Conservation (phyloP, 2,797 vertebrate species). For the Paguma larvata region DNA sequence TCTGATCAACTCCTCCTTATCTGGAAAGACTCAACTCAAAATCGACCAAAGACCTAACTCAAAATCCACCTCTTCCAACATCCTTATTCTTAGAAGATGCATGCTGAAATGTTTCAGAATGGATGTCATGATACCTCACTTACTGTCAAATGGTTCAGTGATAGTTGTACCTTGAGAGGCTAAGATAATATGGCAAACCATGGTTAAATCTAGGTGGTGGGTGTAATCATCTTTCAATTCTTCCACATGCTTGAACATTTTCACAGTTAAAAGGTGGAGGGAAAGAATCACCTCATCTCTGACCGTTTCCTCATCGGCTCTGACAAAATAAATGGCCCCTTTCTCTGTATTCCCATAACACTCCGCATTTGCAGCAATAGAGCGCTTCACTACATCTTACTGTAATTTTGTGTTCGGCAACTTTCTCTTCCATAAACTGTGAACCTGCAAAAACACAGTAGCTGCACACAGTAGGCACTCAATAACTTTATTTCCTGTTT, state of each 20-base stretch:
- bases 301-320: background rate
- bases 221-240: background rate
- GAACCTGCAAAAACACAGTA: background rate
- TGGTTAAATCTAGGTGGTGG: background rate
- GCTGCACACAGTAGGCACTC: background rate
- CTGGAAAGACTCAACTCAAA: conserved; percentile 13
- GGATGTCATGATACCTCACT: background rate
- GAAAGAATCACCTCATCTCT: background rate
- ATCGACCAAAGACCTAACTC: background rate
- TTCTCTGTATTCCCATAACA: background rate
- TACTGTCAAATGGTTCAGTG: background rate
- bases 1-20: background rate
- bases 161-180: background rate
- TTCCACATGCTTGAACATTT: background rate
- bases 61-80: background rate
- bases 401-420: background rate
- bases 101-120: background rate
- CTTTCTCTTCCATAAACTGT: background rate
- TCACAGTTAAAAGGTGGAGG: background rate
- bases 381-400: background rate
- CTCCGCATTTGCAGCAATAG: background rate
- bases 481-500: background rate
- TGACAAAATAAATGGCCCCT: background rate
- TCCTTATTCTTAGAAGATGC: background rate
- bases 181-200: background rate